Conservation (phyloP, 2,888 invertebrate genomes). For the Drosophila monieri region DNA sequence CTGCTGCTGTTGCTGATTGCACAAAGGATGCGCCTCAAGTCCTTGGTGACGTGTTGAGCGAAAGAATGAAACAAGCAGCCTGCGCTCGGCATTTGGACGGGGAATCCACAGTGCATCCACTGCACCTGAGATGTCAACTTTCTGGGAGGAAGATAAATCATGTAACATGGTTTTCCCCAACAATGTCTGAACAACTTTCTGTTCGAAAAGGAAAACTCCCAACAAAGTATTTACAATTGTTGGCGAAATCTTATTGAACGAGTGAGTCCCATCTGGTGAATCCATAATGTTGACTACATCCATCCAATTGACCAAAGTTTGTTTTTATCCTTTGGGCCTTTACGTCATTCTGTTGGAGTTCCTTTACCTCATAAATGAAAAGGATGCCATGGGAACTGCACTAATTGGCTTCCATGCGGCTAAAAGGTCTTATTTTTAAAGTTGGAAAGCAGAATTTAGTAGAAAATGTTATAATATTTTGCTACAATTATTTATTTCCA, state of each 20-base stretch:
- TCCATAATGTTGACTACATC: not conserved
- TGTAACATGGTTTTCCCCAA: slow-evolving; percentile 6
- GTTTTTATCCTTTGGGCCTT: not conserved
- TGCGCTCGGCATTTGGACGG: slow-evolving; percentile 38
- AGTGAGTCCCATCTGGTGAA: not conserved
- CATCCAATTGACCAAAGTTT: not conserved
- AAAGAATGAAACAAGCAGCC: slow-evolving; percentile 66
- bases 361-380: too few species aligned
- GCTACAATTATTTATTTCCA: not conserved
- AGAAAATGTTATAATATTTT: not conserved
- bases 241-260: slow-evolving; percentile 1
- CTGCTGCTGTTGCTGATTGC: slow-evolving; percentile 60
- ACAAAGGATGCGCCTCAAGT: slow-evolving; percentile 72
- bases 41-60: slow-evolving; percentile 74
- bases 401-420: not conserved
- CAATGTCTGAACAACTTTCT: slow-evolving; percentile 21
- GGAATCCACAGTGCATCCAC: slow-evolving; percentile 15
- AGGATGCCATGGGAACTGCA: not conserved
- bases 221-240: not conserved
- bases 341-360: not conserved
- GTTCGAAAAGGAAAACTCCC: slow-evolving; percentile 4
- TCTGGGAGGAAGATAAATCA: slow-evolving; percentile 29
- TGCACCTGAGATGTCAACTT: slow-evolving; percentile 51
- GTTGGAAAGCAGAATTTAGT: not conserved
- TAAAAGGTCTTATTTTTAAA: too few species aligned